Conservation (phyloP, 2,113 vertebrate species). For the Oreotrochilus melanogaster region DNA sequence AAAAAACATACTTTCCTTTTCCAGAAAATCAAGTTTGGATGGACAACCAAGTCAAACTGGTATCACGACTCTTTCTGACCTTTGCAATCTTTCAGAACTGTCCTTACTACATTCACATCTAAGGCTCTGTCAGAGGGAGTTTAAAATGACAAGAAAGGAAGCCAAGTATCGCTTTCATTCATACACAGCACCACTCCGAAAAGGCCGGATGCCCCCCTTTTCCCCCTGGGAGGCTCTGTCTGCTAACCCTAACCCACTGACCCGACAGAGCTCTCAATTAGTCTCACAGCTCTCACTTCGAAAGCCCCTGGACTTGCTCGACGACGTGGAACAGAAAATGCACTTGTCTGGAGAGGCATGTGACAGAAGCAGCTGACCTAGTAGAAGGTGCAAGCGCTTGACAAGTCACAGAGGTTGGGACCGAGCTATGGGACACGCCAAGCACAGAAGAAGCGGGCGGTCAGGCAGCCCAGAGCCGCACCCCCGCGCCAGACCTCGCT, state of each 20-base stretch:
- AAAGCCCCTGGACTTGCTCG: background rate
- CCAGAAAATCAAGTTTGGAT: background rate
- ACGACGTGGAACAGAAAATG: no score
- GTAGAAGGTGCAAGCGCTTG: background rate
- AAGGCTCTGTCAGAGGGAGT: background rate
- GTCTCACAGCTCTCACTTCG: background rate
- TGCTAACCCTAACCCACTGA: background rate
- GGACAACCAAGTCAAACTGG: background rate
- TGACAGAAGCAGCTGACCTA: background rate
- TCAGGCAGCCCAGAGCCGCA: background rate
- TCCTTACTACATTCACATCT: fast-evolving
- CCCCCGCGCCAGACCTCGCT: background rate
- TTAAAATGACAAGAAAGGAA: fast-evolving
- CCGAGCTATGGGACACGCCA: fast-evolving
- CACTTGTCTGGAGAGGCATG: background rate
- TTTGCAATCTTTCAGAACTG: background rate
- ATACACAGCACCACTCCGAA: fast-evolving
- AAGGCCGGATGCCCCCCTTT: background rate
- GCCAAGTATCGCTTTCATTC: background rate
- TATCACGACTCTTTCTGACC: background rate
- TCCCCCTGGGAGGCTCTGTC: background rate
- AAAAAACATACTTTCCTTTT: background rate
- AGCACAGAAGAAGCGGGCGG: background rate
- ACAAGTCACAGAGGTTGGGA: background rate
- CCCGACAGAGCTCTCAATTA: fast-evolving